Evolutionary conservation across 2,888 invertebrate genomes (phyloP).

Genomic region (Drosophila incognita): DNA sequence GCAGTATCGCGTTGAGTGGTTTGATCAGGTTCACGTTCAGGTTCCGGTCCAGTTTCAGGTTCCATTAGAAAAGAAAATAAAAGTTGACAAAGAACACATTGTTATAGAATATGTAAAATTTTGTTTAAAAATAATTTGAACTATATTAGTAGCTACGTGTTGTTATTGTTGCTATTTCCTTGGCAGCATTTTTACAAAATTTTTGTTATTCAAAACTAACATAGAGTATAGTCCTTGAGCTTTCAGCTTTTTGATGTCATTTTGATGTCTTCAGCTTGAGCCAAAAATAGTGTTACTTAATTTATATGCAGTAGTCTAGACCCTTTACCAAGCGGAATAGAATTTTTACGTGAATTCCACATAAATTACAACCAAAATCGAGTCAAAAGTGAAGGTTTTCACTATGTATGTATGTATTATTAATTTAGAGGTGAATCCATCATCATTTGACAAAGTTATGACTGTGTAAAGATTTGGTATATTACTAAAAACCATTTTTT

Average conservation of each 20-base stretch:
- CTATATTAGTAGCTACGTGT: not conserved
- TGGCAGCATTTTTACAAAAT: too few relatives aligned
- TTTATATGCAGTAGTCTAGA: not conserved
- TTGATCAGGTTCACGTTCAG: constrained; percentile 23
- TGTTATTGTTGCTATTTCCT: constrained; percentile 16
- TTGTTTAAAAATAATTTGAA: constrained; percentile 2
- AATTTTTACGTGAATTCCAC: not conserved
- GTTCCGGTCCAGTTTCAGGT: constrained; percentile 25
- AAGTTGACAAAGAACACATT: constrained; percentile 5
- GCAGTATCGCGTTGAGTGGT: constrained; percentile 44
- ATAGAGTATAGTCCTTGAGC: not conserved
- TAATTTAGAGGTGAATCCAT: too few relatives aligned
- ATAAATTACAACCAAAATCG: too few relatives aligned
- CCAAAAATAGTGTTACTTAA: too few relatives aligned
- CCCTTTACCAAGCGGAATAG: too few relatives aligned
- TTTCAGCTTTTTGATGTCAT: too few relatives aligned
- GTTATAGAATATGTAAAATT: constrained; percentile 33
- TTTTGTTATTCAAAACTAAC: not conserved
- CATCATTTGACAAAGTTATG: too few relatives aligned
- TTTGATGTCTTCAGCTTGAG: too few relatives aligned
- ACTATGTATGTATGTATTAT: too few relatives aligned
- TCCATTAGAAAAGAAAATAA: constrained; percentile 19
- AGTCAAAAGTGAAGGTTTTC: too few relatives aligned
- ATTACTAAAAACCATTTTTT: too few relatives aligned
- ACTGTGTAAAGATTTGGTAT: too few relatives aligned